These are phyloP conservation scores for Philereme transversata DNA, from an alignment of 2,888 invertebrate species.

Conservation along the genomic window DNA sequence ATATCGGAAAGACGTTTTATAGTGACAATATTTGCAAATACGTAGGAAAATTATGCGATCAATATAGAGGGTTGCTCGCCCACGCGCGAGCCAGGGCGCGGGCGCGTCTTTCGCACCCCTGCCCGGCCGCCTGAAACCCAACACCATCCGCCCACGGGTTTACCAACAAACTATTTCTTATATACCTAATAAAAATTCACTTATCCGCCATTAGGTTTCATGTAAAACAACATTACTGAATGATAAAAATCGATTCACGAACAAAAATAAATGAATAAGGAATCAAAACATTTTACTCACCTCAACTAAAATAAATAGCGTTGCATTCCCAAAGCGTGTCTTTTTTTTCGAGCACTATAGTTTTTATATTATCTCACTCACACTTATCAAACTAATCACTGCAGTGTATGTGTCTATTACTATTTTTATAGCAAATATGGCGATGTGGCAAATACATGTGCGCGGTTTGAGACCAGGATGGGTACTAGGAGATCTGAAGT, in stretches of 20 bases:
- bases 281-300: slow-evolving; percentile 1
- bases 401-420: slow-evolving; percentile 11
- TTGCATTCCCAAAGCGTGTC: neutral
- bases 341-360: neutral
- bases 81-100: slow-evolving; percentile 56
- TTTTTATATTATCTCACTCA: neutral
- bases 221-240: slow-evolving; percentile 4
- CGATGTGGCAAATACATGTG: slow-evolving; percentile 41
- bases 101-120: slow-evolving; percentile 48
- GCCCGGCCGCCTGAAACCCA: slow-evolving; percentile 57
- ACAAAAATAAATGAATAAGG: neutral
- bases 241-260: neutral
- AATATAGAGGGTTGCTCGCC: slow-evolving; percentile 66
- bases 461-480: slow-evolving; percentile 52
- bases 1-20: slow-evolving; percentile 44
- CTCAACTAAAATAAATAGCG: neutral
- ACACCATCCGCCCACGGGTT: slow-evolving; percentile 66
- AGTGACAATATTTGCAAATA: slow-evolving; percentile 58
- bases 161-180: neutral
- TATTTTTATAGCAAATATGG: slow-evolving; percentile 15
- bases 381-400: slow-evolving; percentile 17
- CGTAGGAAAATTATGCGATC: slow-evolving; percentile 74
- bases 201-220: neutral
- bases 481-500: slow-evolving; percentile 67
- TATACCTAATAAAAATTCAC: neutral